These are phyloP conservation scores for Eubucco bourcierii DNA, from an alignment of 2,113 vertebrate genomes.

Conservation along the genomic window DNA sequence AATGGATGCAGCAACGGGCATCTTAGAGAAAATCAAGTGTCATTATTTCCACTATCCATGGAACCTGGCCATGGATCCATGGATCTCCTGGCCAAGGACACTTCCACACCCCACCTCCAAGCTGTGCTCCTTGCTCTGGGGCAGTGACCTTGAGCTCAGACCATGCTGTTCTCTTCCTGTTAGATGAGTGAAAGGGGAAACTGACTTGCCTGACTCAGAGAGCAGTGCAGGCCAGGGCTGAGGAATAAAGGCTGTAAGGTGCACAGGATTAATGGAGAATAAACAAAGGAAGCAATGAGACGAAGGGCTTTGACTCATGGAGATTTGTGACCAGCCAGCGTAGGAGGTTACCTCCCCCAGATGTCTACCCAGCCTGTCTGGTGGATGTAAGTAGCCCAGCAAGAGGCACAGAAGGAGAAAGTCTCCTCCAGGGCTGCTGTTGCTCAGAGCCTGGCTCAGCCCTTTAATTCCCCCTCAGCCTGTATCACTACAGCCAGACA, in stretches of 20 bases:
- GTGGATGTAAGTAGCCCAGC: not conserved
- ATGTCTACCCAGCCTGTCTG: not conserved
- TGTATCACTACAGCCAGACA: not conserved
- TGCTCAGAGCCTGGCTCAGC: not conserved
- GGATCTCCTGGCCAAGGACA: not conserved
- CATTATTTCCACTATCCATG: not conserved
- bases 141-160: not conserved
- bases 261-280: not conserved
- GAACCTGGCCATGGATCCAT: not conserved
- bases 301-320: not conserved
- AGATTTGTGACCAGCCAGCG: not conserved
- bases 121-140: not conserved
- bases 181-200: not conserved
- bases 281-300: not conserved
- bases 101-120: not conserved
- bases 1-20: not conserved
- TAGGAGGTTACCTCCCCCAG: not conserved
- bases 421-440: not conserved
- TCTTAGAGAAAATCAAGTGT: not conserved
- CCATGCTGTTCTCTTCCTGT: not conserved
- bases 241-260: not conserved
- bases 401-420: not conserved
- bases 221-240: not conserved
- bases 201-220: not conserved
- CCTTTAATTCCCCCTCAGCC: not conserved